These are phyloP conservation scores for Euspilapteryx auroguttella DNA, from an alignment of 2,888 invertebrate genomes.

Conservation along the genomic window DNA sequence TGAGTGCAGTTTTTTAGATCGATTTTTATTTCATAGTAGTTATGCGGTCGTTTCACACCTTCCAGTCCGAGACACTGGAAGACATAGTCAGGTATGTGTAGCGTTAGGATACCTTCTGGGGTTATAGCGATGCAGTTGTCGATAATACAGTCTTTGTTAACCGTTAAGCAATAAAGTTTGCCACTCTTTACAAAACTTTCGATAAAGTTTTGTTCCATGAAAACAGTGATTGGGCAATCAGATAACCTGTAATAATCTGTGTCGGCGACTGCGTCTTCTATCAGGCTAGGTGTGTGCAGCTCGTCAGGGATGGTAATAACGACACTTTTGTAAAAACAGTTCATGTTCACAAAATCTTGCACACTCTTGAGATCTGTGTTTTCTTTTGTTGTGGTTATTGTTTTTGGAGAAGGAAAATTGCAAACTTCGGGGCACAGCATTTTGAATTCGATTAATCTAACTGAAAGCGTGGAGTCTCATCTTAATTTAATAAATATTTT, in stretches of 20 bases:
- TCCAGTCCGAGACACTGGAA: conserved; percentile 43
- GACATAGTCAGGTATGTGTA: conserved; percentile 27
- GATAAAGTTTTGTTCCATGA: conserved; percentile 28
- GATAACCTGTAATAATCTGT: conserved; percentile 33
- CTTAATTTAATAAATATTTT: too few species aligned
- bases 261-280: conserved; percentile 26
- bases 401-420: conserved; percentile 36
- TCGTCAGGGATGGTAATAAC: conserved; percentile 42
- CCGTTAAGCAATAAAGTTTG: conserved; percentile 25
- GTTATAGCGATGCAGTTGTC: conserved; percentile 35
- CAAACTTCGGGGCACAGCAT: conserved; percentile 43
- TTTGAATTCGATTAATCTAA: too few species aligned
- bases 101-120: conserved; percentile 29
- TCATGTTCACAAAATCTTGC: conserved; percentile 19
- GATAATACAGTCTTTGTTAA: conserved; percentile 27
- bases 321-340: conserved; percentile 35
- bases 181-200: conserved; percentile 37
- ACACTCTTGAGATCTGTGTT: conserved; percentile 17
- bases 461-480: too few species aligned
- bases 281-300: conserved; percentile 18
- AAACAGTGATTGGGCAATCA: conserved; percentile 23
- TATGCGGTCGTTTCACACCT: conserved; percentile 27
- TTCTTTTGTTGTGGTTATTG: conserved; percentile 17
- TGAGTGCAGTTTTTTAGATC: conserved; percentile 21
- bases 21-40: conserved; percentile 30